Base-by-base conservation (phyloP, 2,888 invertebrate species). In the Phyllotreta cruciferae region DNA sequence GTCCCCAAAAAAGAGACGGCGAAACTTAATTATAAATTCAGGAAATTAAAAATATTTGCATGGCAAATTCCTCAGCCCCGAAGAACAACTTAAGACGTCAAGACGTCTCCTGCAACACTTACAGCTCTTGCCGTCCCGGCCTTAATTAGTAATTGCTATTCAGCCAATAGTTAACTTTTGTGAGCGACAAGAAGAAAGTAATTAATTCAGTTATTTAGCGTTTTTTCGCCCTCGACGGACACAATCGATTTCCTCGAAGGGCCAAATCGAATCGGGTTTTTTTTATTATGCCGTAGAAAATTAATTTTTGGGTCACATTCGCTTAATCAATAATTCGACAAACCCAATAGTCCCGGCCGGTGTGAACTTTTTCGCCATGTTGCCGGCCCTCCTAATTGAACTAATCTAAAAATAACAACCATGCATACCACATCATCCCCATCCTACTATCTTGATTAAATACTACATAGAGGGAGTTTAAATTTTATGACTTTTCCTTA, bases 1-100 rank as follows among this genome's bases (percentile, higher is more conserved):
- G 50, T 50, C 8, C 1, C 10, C 10, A 24, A 36, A 14, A 58
- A 45, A 39, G 38, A 10, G 61, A 35, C 9, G 36, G 49, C 55
- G 50, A 50, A 52, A 47, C 64, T 56, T 52, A 56, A 61, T 64
- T 61, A 60, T 14, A 53, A 56, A 57, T 64, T 56, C 61, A 53
- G 49, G 57, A 64, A 64, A 64, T 61, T 57, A 64, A 64, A 64
- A 64, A 53, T 61, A 56, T 64, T 61, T 61, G 61, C 61, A 64
- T 64, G 61, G 64, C 52, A 61, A 57, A 64, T 64, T 64, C 41
- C 41, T 34, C 44, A 56, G 35, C 11, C n/a, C 35, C 4, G 37
- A 56, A 47, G 56, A 37, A 45, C 9, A 56, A 37, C 13, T 14
- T 10, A 36, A 13, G 13, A 52, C 38, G 53, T 39, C 39, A 24